phyloP scores from a whole-genome alignment of 2,113 vertebrate species.

The Pseudorectes ferrugineus region DNA sequence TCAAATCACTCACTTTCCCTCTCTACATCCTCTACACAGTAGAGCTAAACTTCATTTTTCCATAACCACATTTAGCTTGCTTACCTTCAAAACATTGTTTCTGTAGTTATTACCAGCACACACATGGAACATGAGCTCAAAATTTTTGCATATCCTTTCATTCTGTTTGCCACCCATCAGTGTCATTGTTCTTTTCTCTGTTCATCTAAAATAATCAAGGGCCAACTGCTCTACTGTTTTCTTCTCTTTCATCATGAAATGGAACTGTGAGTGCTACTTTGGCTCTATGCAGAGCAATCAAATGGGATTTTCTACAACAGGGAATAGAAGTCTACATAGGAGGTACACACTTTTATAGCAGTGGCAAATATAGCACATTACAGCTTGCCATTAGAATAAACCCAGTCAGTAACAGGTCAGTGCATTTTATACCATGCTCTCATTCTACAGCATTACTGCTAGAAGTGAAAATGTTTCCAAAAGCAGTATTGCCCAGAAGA shows the following conservation, averaged over 20 bases:
- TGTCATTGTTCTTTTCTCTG: background rate
- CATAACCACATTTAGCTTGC: background rate
- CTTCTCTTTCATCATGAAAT: background rate
- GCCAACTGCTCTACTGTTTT: background rate
- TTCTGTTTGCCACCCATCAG: background rate
- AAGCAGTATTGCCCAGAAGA: background rate
- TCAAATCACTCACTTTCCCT: background rate
- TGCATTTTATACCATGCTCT: background rate
- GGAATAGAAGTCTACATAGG: background rate
- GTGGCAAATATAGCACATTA: background rate
- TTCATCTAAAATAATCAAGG: background rate
- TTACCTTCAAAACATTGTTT: background rate
- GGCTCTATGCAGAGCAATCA: background rate
- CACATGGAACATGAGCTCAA: rapidly evolving
- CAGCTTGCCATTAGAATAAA: background rate
- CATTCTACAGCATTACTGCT: background rate
- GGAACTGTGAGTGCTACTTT: background rate
- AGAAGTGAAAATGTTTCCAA: background rate
- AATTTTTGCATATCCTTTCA: background rate
- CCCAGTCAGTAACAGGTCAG: background rate
- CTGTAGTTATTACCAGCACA: background rate
- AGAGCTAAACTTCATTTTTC: background rate
- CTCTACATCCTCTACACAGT: background rate
- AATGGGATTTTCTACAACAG: background rate
- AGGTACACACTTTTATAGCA: background rate